These are phyloP conservation scores for human DNA, from an alignment of 2,113 vertebrate genomes.

Conservation along the genomic window GRCh38 chr5:90452501-90453000, in stretches of 20 bases:
- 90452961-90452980: background rate
- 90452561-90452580: background rate
- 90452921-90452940: background rate
- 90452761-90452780: background rate
- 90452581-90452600: background rate
- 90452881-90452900: background rate
- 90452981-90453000: background rate
- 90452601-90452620: background rate
- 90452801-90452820: background rate
- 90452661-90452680: background rate
- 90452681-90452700: background rate
- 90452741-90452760: background rate
- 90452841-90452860: background rate
- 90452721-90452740: background rate
- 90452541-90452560: background rate
- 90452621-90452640: background rate
- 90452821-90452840: background rate
- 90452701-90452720: background rate
- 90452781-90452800: background rate
- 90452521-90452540: background rate
- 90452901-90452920: background rate
- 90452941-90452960: background rate
- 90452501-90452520: background rate
- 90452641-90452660: background rate
- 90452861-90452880: background rate